These are phyloP conservation scores for Chaenogobius annularis DNA, from an alignment of 2,113 vertebrate genomes.

Conservation along the genomic window DNA sequence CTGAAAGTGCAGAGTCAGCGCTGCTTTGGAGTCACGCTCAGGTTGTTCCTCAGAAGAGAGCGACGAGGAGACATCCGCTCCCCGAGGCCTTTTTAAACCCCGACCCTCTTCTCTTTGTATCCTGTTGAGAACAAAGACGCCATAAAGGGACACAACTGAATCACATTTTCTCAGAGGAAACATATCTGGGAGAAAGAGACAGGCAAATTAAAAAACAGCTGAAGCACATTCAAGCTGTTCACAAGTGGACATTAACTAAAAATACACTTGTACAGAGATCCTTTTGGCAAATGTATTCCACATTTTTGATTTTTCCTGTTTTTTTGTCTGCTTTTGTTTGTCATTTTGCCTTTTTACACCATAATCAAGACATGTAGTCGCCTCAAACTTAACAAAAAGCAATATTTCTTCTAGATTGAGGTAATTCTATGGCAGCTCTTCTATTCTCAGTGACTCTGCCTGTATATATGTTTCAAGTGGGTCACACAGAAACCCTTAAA, in stretches of 20 bases:
- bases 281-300: too few relatives aligned
- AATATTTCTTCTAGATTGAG: background rate
- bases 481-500: background rate
- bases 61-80: constrained; percentile 47
- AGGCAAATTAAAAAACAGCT: background rate
- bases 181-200: background rate
- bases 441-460: too few relatives aligned
- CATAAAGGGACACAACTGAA: constrained; percentile 8
- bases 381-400: too few relatives aligned
- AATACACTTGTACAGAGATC: too few relatives aligned
- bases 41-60: constrained; percentile 45
- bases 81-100: constrained; percentile 41
- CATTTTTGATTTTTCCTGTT: too few relatives aligned
- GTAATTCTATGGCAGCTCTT: constrained; percentile 11
- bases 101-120: constrained; percentile 36
- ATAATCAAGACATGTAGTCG: background rate
- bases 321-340: too few relatives aligned
- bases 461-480: background rate
- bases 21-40: constrained; percentile 49
- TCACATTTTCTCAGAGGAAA: constrained; percentile 34
- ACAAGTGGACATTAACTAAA: too few relatives aligned
- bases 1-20: constrained; percentile 30
- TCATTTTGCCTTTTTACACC: too few relatives aligned
- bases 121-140: constrained; percentile 23
- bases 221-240: background rate